These are phyloP conservation scores for Varecia variegata DNA, from an alignment of 2,797 vertebrate species.

Conservation along the genomic window DNA sequence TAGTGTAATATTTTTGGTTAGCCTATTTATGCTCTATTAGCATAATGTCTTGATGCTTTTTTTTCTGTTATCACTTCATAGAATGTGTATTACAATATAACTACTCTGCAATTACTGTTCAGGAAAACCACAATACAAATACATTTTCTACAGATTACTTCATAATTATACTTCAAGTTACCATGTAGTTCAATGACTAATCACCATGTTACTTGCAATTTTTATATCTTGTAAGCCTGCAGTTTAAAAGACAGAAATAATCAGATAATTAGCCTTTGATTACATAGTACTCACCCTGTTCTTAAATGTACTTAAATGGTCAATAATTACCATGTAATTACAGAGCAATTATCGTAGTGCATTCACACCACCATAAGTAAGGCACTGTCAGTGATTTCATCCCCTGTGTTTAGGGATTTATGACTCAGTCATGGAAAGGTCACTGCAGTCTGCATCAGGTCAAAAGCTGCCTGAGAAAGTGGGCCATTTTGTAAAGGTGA, in stretches of 20 bases:
- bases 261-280: conserved; percentile 80
- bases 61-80: conserved; percentile 5
- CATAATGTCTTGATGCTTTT: not conserved
- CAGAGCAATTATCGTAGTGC: conserved; percentile 65
- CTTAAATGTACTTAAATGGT: conserved; percentile 80
- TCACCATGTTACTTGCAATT: conserved; percentile 75
- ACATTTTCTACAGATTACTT: conserved; percentile 70
- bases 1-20: not conserved
- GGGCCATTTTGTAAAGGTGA: not conserved
- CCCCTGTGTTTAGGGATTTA: conserved; percentile 69
- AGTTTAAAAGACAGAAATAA: conserved; percentile 81
- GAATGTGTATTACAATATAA: conserved; percentile 40
- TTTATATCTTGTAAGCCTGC: conserved; percentile 76
- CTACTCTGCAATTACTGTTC: conserved; percentile 40
- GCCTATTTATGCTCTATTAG: not conserved
- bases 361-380: conserved; percentile 68
- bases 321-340: conserved; percentile 77
- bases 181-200: conserved; percentile 70
- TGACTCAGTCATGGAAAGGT: conserved; percentile 76
- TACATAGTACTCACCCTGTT: conserved; percentile 75
- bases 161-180: conserved; percentile 69
- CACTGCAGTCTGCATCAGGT: conserved; percentile 12
- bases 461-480: not conserved
- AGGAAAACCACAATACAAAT: conserved; percentile 64
- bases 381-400: conserved; percentile 55